phyloP scores from a whole-genome alignment of 2,888 invertebrate genomes.

The Scrobipalpa costella region DNA sequence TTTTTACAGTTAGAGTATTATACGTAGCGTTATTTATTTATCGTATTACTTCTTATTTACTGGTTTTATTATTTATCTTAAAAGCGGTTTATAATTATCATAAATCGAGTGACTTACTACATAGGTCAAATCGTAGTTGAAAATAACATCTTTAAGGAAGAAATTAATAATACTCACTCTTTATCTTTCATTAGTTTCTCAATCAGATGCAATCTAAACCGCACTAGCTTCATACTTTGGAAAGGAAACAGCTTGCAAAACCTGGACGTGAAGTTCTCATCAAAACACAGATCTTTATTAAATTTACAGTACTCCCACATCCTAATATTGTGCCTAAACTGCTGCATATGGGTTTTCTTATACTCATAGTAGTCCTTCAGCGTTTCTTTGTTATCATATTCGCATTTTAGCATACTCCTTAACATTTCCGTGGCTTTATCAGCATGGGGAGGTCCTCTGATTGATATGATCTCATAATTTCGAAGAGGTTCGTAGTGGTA shows the following conservation, averaged over 20 bases:
- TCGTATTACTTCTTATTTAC: too few species aligned
- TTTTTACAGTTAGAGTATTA: too few species aligned
- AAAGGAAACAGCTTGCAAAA: conserved; percentile 93
- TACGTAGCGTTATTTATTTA: too few species aligned
- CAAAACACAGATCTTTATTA: conserved; percentile 73
- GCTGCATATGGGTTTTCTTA: conserved; percentile 87
- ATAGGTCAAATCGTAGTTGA: neutral
- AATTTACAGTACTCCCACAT: conserved; percentile 90
- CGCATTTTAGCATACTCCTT: conserved; percentile 87
- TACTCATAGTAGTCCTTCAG: conserved; percentile 89
- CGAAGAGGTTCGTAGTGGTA: conserved; percentile 95
- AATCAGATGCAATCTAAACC: conserved; percentile 86
- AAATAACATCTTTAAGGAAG: too few species aligned
- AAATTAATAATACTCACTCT: conserved; percentile 76
- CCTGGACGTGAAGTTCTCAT: conserved; percentile 84
- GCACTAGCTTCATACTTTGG: conserved; percentile 93
- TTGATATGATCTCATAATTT: conserved; percentile 90
- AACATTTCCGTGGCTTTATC: conserved; percentile 84
- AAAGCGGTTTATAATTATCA: too few species aligned
- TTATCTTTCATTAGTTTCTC: conserved; percentile 86
- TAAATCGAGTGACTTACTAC: too few species aligned
- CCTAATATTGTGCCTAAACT: conserved; percentile 92
- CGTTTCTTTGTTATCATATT: conserved; percentile 80
- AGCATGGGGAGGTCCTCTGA: conserved; percentile 87
- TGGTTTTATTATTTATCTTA: too few species aligned